Base-by-base conservation (phyloP, 2,113 vertebrate genomes). In the Dipodomys merriami region DNA sequence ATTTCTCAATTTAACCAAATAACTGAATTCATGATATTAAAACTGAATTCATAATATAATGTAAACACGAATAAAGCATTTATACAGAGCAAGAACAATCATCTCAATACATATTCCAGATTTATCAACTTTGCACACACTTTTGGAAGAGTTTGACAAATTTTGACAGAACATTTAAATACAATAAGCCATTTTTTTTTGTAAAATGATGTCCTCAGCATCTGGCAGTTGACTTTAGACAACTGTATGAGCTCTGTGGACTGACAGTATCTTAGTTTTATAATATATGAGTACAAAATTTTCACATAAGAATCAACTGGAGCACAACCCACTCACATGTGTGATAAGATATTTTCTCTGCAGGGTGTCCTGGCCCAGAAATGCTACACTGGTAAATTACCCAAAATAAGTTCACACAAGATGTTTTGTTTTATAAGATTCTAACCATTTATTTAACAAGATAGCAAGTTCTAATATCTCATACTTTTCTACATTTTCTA, bases 361-460 rank as follows among this genome's bases (percentile, higher is more conserved):
- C 29, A 15, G 23, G 20, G 35, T 49, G 30, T 62, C 49, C 78
- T 2, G 5, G 60, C 71, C 67, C 84, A 67, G n/a, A 79, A 71
- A 76, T 0, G 8, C 39, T 30, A 33, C 53, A 35, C 69, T 4
- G 27, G 0, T 82, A 29, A 72, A 11, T 60, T 60, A 86, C 3
- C 6, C 5, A 19, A 18, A 94, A 68, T 65, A 91, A 93, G 20
- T 77, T 91, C 94, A 94, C 44, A 86, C 49, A 64, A 65, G 67
- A 57, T 53, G n/a, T n/a, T 67, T 81, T 44, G 30, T 85, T 82
- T 91, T 88, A 87, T 46, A 90, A 95, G 82, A 90, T 11, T 69
- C 93, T 81, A 83, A 29, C 19, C 11, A 74, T 97, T 97, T 97
- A 97, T 97, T 95, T 95, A 86, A 49, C 94, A 96, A 95, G 7